Conservation (phyloP, 2,888 invertebrate genomes). For the Ecdyonurus torrentis region DNA sequence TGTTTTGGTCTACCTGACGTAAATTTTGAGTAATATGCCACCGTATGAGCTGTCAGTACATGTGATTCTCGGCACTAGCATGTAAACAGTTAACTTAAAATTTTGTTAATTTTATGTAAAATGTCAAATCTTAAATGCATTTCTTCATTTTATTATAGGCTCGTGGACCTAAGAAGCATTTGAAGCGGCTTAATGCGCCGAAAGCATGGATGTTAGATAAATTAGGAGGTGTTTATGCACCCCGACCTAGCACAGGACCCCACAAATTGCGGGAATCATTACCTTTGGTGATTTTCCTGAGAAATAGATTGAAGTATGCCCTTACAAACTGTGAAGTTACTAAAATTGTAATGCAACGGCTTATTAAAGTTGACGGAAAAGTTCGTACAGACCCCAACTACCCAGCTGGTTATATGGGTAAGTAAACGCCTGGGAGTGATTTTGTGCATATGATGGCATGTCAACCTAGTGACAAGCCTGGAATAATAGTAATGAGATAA, state of each 20-base stretch:
- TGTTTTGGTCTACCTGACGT: no score
- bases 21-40: no score
- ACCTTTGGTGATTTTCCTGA: slow-evolving; percentile 88
- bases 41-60: neutral
- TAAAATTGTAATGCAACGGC: slow-evolving; percentile 94
- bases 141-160: slow-evolving; percentile 41
- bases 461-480: no score
- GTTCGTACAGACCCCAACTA: slow-evolving; percentile 94
- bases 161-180: slow-evolving; percentile 97
- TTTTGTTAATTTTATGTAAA: neutral
- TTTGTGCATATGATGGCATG: neutral
- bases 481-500: no score
- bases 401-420: slow-evolving; percentile 99
- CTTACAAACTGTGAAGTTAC: slow-evolving; percentile 91
- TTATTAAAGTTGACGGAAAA: slow-evolving; percentile 97
- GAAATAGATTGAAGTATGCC: slow-evolving; percentile 96
- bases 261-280: slow-evolving; percentile 95
- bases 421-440: slow-evolving; percentile 23
- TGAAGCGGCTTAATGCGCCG: slow-evolving; percentile 97
- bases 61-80: neutral
- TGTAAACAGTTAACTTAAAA: neutral
- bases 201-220: slow-evolving; percentile 99
- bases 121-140: neutral
- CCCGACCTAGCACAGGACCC: slow-evolving; percentile 92
- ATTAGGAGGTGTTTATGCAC: slow-evolving; percentile 93